Percentiles rank a stretch among this genome's conserved stretches.
Conservation (phyloP, 2,888 invertebrate genomes). For the Drosophila dives region DNA sequence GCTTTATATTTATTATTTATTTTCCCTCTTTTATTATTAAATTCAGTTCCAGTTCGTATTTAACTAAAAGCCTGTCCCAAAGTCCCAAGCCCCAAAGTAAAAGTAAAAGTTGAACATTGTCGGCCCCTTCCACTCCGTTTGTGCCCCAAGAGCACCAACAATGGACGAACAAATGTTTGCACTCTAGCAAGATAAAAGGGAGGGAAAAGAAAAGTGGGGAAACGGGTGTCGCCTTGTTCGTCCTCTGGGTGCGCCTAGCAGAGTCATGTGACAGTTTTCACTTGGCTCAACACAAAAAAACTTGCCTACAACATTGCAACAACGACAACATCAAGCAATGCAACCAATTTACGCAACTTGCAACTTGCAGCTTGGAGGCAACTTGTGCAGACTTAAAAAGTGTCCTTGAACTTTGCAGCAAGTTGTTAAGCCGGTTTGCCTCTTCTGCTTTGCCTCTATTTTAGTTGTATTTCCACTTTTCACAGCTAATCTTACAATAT, state of each 20-base stretch:
- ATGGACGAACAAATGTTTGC: slow-evolving; percentile 29
- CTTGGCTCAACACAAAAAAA: slow-evolving; percentile 34
- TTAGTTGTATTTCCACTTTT: slow-evolving; percentile 27
- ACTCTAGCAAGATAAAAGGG: slow-evolving; percentile 14
- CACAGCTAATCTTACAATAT: slow-evolving; percentile 1
- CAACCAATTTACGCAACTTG: slow-evolving; percentile 45
- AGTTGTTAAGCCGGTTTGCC: slow-evolving; percentile 53
- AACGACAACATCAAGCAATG: slow-evolving; percentile 8
- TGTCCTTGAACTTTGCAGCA: slow-evolving; percentile 62
- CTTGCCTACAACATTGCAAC: slow-evolving; percentile 30
- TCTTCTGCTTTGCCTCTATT: slow-evolving; percentile 14
- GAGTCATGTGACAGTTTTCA: slow-evolving; percentile 51
- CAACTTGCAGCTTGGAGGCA: slow-evolving; percentile 27
- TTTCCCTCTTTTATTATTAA: not conserved
- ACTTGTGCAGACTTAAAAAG: slow-evolving; percentile 37
- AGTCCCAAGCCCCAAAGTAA: slow-evolving; percentile 10
- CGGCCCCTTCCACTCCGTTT: slow-evolving; percentile 2
- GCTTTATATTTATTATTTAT: not conserved
- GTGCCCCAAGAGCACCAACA: slow-evolving; percentile 5
- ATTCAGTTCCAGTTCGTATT: not conserved
- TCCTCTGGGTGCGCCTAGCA: slow-evolving; percentile 33
- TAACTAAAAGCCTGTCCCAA: not conserved
- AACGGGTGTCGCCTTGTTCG: slow-evolving; percentile 24
- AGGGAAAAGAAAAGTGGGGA: not conserved
- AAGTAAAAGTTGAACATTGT: slow-evolving; percentile 57